Percentiles rank a stretch among this genome's conserved stretches.
These are phyloP conservation scores for Phyto melanocephala DNA, from an alignment of 2,888 invertebrate genomes.

Conservation along the genomic window DNA sequence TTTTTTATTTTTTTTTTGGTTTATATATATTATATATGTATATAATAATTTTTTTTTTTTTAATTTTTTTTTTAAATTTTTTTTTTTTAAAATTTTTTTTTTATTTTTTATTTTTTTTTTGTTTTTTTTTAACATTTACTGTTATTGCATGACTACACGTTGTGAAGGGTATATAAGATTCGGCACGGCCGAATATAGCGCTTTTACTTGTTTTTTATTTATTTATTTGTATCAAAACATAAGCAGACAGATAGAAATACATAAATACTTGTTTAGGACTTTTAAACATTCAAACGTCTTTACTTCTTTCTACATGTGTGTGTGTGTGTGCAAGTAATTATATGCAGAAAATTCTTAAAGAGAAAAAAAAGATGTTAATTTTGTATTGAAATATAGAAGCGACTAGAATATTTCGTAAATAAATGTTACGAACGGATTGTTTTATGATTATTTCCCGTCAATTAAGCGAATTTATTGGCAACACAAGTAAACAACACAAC, in stretches of 20 bases:
- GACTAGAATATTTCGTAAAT: conserved; percentile 47
- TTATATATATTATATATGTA: no score
- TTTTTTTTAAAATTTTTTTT: no score
- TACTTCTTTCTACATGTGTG: no score
- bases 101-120: no score
- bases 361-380: conserved; percentile 17
- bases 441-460: conserved; percentile 78
- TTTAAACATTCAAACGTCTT: not conserved
- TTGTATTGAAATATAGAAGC: conserved; percentile 18
- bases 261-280: not conserved
- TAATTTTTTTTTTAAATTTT: no score
- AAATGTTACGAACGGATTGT: conserved; percentile 70
- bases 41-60: no score
- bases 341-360: conserved; percentile 22
- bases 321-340: not conserved
- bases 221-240: conserved; percentile 40
- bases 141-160: no score
- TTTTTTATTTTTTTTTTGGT: no score
- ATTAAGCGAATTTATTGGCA: conserved; percentile 77
- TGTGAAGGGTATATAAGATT: no score
- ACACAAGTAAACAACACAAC: conserved; percentile 69
- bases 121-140: no score
- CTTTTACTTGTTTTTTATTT: no score
- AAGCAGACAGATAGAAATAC: not conserved
- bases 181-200: no score